phyloP scores from a whole-genome alignment of 1,140 invertebrate genomes.

The Laupala kohalensis region DNA sequence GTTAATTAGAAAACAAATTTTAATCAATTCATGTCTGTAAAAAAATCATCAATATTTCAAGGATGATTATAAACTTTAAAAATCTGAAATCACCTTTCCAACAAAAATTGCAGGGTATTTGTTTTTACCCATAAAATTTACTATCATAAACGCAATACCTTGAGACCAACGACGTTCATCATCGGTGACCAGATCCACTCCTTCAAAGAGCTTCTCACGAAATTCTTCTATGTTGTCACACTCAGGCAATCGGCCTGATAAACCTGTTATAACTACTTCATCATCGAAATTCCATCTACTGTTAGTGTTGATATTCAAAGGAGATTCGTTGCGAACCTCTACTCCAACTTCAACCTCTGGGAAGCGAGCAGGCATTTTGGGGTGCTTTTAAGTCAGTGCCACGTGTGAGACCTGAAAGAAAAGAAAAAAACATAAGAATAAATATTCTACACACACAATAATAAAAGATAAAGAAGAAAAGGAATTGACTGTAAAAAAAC shows the following conservation, averaged over 20 bases:
- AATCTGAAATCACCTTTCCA: too few relatives aligned
- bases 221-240: slow-evolving; percentile 81
- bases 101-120: too few relatives aligned
- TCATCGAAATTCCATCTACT: slow-evolving; percentile 32
- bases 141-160: slow-evolving; percentile 27
- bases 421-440: not conserved
- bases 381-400: not conserved
- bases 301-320: slow-evolving; percentile 6
- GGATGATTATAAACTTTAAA: too few relatives aligned
- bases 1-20: too few relatives aligned
- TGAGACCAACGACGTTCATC: slow-evolving; percentile 68
- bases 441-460: too few relatives aligned
- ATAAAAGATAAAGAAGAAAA: too few relatives aligned
- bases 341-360: slow-evolving; percentile 26
- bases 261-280: slow-evolving; percentile 76
- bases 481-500: too few relatives aligned
- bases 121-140: too few relatives aligned
- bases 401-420: not conserved
- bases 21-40: too few relatives aligned
- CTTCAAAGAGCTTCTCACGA: slow-evolving; percentile 67
- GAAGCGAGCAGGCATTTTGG: slow-evolving; percentile 45
- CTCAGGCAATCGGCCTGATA: slow-evolving; percentile 82
- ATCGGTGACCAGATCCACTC: slow-evolving; percentile 78
- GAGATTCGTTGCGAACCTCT: not conserved
- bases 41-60: too few relatives aligned